These are phyloP conservation scores for Halichoeres trimaculatus DNA, from an alignment of 2,113 vertebrate genomes.

Conservation along the genomic window DNA sequence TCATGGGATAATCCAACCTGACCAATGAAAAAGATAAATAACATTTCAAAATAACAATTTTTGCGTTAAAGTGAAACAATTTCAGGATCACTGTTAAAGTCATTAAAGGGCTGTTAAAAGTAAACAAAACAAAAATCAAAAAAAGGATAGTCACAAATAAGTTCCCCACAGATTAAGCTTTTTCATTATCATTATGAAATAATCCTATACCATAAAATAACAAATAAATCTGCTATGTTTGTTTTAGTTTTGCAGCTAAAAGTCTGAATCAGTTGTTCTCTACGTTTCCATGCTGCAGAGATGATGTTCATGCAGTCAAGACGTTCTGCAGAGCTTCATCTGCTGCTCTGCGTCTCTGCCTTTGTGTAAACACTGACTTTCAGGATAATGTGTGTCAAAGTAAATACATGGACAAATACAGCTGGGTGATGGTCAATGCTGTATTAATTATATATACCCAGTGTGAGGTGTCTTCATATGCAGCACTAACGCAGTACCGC, in stretches of 20 bases:
- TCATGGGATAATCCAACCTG: too few species aligned
- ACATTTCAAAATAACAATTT: too few species aligned
- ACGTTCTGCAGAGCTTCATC: not conserved
- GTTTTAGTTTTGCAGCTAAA: constrained; percentile 60
- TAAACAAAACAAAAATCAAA: too few species aligned
- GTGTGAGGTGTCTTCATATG: constrained; percentile 41
- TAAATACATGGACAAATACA: constrained; percentile 67
- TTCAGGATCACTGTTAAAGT: too few species aligned
- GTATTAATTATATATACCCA: constrained; percentile 58
- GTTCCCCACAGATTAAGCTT: too few species aligned
- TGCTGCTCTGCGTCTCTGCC: not conserved
- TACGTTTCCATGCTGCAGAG: constrained; percentile 50
- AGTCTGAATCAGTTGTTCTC: constrained; percentile 49
- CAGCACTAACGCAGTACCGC: constrained; percentile 35
- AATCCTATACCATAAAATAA: too few species aligned
- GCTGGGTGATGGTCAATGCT: constrained; percentile 49
- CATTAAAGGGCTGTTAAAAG: too few species aligned
- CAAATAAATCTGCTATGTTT: constrained; percentile 59
- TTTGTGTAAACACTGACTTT: constrained; percentile 42
- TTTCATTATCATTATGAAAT: too few species aligned
- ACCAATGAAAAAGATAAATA: too few species aligned
- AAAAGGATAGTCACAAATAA: too few species aligned
- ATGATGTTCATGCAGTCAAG: not conserved
- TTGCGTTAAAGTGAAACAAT: too few species aligned
- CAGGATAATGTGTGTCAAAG: constrained; percentile 45